Conservation (phyloP, 2,797 vertebrate species). For the Miichthys miiuy region DNA sequence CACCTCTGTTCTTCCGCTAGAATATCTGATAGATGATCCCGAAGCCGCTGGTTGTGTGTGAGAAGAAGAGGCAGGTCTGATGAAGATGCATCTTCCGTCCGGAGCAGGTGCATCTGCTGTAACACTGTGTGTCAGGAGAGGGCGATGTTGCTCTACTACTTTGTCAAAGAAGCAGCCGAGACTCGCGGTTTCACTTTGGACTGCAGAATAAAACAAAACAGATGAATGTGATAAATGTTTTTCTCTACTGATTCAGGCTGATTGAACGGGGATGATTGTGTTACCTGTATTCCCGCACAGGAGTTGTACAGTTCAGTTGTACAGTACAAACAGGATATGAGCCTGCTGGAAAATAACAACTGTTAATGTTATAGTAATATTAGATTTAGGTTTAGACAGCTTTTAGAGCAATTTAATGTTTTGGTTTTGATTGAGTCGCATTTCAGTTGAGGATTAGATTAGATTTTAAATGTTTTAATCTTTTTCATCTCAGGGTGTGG, state of each 20-base stretch:
- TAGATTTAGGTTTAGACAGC: not conserved
- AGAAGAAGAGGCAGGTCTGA: not conserved
- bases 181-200: not conserved
- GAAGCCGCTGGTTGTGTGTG: not conserved
- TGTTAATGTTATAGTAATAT: not conserved
- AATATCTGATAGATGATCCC: constrained; percentile 5
- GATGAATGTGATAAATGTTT: not conserved
- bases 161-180: not conserved
- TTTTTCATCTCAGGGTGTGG: not conserved
- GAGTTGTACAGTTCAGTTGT: not conserved
- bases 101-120: constrained; percentile 20
- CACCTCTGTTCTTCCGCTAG: not conserved
- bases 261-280: not conserved
- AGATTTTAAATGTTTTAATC: not conserved
- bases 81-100: not conserved
- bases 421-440: not conserved
- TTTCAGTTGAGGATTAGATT: not conserved
- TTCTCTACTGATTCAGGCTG: not conserved
- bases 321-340: not conserved
- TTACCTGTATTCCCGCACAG: not conserved
- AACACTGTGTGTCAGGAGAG: constrained; percentile 37
- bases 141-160: constrained; percentile 44
- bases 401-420: not conserved
- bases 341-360: not conserved
- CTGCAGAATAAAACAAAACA: not conserved